These are phyloP conservation scores for Ommatoiulus sabulosus DNA, from an alignment of 2,888 invertebrate species.

Conservation along the genomic window DNA sequence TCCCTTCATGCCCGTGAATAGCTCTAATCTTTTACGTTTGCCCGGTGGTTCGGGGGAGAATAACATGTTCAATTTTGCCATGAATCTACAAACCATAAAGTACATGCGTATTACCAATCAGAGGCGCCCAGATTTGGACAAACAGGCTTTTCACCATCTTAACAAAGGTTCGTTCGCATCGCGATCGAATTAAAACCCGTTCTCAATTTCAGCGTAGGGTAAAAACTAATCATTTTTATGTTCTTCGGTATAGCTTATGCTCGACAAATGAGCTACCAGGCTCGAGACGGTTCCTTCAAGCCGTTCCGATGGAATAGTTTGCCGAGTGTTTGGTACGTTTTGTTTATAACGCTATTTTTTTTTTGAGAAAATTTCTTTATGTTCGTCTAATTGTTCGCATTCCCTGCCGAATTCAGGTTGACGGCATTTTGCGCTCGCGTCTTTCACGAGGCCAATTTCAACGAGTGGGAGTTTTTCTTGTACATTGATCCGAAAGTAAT, in stretches of 20 bases:
- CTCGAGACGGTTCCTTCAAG: conserved; percentile 89
- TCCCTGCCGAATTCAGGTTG: conserved; percentile 72
- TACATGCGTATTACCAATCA: conserved; percentile 94
- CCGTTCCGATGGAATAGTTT: conserved; percentile 75
- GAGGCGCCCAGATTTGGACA: conserved; percentile 83
- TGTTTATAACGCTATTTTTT: conserved; percentile 11
- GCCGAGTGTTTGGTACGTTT: conserved; percentile 82
- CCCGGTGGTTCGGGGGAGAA: conserved; percentile 80
- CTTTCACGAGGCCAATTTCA: conserved; percentile 92
- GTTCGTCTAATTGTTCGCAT: not conserved
- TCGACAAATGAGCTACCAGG: conserved; percentile 90
- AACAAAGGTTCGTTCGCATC: conserved; percentile 71
- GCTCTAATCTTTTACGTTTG: conserved; percentile 66
- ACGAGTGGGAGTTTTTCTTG: conserved; percentile 96
- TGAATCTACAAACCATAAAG: conserved; percentile 89
- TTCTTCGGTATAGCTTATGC: conserved; percentile 79
- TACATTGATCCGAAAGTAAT: conserved; percentile 92
- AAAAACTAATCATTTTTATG: not conserved
- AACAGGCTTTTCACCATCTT: conserved; percentile 85
- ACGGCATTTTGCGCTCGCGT: conserved; percentile 91
- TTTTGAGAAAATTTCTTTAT: not conserved
- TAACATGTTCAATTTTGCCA: conserved; percentile 96
- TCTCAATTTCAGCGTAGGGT: not conserved
- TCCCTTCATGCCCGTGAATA: conserved; percentile 73
- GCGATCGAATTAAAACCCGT: not conserved